phyloP scores from a whole-genome alignment of 2,113 vertebrate species.

The Prunella himalayana region DNA sequence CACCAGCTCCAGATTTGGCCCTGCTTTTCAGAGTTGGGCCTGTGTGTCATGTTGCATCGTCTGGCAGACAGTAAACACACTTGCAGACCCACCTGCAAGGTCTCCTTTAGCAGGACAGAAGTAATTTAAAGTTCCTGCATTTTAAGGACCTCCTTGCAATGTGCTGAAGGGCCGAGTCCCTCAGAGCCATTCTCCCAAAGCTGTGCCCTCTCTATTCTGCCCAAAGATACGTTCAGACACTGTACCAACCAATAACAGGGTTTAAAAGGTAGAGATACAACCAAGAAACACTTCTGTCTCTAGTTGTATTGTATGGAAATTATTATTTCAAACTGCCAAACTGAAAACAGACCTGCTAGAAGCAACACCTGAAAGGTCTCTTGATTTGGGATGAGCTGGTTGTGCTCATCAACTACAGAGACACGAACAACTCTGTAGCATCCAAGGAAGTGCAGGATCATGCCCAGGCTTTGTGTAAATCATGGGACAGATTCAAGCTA shows the following conservation, averaged over 20 bases:
- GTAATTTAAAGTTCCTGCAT: not conserved
- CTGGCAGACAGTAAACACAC: not conserved
- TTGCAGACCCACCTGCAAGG: not conserved
- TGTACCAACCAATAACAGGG: not conserved
- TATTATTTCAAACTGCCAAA: not conserved
- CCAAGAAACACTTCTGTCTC: not conserved
- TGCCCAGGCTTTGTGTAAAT: not conserved
- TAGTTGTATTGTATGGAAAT: not conserved
- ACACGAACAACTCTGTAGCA: not conserved
- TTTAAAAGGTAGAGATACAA: not conserved
- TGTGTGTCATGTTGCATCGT: not conserved
- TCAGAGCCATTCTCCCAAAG: not conserved
- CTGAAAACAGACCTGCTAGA: not conserved
- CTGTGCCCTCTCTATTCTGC: not conserved
- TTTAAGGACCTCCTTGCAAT: not conserved
- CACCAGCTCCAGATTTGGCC: not conserved
- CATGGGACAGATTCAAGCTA: not conserved
- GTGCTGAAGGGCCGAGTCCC: not conserved
- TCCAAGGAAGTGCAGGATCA: not conserved
- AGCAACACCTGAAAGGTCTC: not conserved
- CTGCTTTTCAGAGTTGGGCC: not conserved
- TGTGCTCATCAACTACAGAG: not conserved
- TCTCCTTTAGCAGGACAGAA: not conserved
- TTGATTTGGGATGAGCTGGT: not conserved
- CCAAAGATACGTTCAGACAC: not conserved